Evolutionary conservation across 2,797 vertebrate species (phyloP).

Genomic region (Hybognathus amarus): DNA sequence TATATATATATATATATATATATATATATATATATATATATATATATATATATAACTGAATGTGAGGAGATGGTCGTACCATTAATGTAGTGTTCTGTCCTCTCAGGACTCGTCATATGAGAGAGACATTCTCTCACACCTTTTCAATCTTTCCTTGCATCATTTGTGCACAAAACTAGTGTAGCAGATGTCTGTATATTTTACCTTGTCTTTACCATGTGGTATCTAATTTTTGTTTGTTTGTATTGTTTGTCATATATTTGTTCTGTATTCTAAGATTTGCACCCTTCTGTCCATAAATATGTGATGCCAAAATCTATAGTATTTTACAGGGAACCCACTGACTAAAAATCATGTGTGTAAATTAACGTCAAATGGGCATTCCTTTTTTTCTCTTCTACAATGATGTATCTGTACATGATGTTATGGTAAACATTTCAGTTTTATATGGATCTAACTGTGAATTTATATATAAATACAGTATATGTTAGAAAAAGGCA

Average conservation of each 20-base stretch:
- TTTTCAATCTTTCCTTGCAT: conserved; percentile 48
- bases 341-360: conserved; percentile 49
- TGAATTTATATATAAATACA: conserved; percentile 65
- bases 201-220: conserved; percentile 47
- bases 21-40: not conserved
- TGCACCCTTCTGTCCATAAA: conserved; percentile 55
- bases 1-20: not conserved
- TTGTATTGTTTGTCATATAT: conserved; percentile 58
- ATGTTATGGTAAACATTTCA: conserved; percentile 61
- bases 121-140: conserved; percentile 19
- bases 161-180: conserved; percentile 62
- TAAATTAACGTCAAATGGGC: conserved; percentile 42
- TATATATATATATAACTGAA: conserved; percentile 22
- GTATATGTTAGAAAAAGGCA: conserved; percentile 62
- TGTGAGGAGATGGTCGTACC: conserved; percentile 24
- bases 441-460: conserved; percentile 64
- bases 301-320: conserved; percentile 61
- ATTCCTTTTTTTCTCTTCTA: conserved; percentile 51
- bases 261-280: conserved; percentile 58
- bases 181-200: conserved; percentile 64
- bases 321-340: conserved; percentile 56
- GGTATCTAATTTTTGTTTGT: conserved; percentile 50
- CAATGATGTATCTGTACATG: conserved; percentile 62
- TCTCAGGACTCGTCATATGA: not conserved
- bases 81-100: conserved; percentile 49